These are phyloP conservation scores for Vespertilio murinus DNA, from an alignment of 2,797 vertebrate genomes.

Conservation along the genomic window DNA sequence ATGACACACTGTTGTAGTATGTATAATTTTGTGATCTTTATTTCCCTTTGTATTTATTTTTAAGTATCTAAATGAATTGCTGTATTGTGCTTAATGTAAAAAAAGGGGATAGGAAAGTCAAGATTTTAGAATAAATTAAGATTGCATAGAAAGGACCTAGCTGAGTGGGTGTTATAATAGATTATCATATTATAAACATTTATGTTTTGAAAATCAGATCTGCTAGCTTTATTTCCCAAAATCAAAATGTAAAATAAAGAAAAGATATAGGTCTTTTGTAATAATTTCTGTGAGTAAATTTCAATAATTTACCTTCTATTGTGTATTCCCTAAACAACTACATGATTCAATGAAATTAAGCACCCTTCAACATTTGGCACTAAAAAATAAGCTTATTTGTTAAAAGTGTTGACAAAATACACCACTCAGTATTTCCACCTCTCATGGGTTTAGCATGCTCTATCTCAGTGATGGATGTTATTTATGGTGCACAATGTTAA, in stretches of 20 bases:
- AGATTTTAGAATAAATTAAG: background rate
- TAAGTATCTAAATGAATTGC: slow-evolving; percentile 99
- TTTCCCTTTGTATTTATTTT: slow-evolving; percentile 95
- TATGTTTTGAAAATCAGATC: slow-evolving; percentile 3
- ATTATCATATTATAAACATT: background rate
- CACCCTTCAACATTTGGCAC: background rate
- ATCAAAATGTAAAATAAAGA: background rate
- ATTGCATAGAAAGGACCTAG: background rate
- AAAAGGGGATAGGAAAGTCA: background rate
- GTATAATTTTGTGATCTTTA: slow-evolving; percentile 95
- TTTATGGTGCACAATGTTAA: background rate
- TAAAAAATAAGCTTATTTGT: background rate
- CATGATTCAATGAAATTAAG: background rate
- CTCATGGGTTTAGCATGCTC: background rate
- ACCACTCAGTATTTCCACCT: background rate
- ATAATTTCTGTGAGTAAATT: background rate
- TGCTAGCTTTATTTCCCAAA: slow-evolving; percentile 10
- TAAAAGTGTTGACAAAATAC: background rate
- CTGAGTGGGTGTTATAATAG: background rate
- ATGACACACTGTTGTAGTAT: slow-evolving; percentile 92
- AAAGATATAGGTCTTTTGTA: background rate
- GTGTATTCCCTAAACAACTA: background rate
- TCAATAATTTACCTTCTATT: slow-evolving; percentile 1
- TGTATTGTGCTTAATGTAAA: slow-evolving; percentile 97
- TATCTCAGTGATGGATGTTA: background rate